phyloP scores from a whole-genome alignment of 2,888 invertebrate genomes.

The Latheticus oryzae region DNA sequence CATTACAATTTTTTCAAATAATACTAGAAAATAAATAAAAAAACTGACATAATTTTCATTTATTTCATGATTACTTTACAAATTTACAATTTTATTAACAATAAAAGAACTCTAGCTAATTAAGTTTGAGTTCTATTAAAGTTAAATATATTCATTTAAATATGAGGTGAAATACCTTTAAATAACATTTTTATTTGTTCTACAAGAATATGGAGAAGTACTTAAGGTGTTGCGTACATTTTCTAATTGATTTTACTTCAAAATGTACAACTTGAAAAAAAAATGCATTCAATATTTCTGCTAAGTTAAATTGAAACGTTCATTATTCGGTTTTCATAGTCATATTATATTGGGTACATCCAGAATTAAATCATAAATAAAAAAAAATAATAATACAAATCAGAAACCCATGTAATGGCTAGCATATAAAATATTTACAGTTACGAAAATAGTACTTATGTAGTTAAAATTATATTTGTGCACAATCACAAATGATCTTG shows the following conservation, averaged over 20 bases:
- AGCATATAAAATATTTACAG: slow-evolving; percentile 34
- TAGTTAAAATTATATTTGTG: slow-evolving; percentile 26
- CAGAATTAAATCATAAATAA: slow-evolving; percentile 26
- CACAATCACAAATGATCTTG: slow-evolving; percentile 37
- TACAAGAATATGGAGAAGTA: slow-evolving; percentile 17
- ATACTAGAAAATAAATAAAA: too few species aligned
- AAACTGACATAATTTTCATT: too few species aligned
- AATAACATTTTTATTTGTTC: slow-evolving; percentile 15
- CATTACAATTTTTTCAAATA: too few species aligned
- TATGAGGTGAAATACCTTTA: slow-evolving; percentile 28
- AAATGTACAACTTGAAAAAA: too few species aligned
- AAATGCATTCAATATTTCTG: too few species aligned
- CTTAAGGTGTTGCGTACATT: too few species aligned
- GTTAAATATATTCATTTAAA: slow-evolving; percentile 13
- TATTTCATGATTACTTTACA: slow-evolving; percentile 47
- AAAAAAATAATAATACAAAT: too few species aligned
- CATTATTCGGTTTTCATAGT: too few species aligned
- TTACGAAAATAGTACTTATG: slow-evolving; percentile 36
- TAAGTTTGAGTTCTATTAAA: slow-evolving; percentile 23
- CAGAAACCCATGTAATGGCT: slow-evolving; percentile 17
- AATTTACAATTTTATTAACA: slow-evolving; percentile 32
- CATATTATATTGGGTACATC: slow-evolving; percentile 29
- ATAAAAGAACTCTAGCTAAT: slow-evolving; percentile 19
- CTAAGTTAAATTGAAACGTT: too few species aligned
- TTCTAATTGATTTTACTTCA: too few species aligned